Conservation (phyloP, 2,113 vertebrate species). For the Podocnemis expansa region DNA sequence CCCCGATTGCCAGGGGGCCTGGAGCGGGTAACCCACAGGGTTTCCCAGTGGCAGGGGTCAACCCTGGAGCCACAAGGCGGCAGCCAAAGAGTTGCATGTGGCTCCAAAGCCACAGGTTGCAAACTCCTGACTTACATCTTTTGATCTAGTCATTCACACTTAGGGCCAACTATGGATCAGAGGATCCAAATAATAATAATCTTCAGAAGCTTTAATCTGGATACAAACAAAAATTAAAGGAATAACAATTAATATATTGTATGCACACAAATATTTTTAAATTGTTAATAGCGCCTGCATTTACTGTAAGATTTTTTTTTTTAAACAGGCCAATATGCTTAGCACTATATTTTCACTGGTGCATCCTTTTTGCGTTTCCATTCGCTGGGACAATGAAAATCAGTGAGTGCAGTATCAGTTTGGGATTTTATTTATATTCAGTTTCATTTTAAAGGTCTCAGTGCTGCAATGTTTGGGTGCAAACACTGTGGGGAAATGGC, state of each 20-base stretch:
- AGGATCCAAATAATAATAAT: background rate
- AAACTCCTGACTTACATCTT: no score
- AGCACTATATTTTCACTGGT: background rate
- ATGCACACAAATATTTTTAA: rapidly evolving
- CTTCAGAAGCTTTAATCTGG: background rate
- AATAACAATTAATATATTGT: background rate
- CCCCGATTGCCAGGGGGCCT: no score
- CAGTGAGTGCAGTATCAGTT: rapidly evolving
- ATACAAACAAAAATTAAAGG: rapidly evolving
- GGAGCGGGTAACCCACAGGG: no score
- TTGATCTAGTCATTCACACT: background rate
- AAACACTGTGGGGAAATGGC: background rate
- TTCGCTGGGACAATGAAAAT: background rate
- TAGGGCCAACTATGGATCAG: background rate
- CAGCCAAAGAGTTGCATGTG: no score
- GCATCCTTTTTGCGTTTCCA: background rate
- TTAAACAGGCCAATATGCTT: background rate
- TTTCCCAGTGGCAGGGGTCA: no score
- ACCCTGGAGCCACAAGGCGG: no score
- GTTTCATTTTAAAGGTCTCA: background rate
- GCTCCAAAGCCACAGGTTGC: no score
- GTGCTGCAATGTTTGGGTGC: background rate
- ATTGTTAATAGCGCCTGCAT: background rate
- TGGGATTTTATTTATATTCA: background rate
- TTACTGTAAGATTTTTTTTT: background rate